phyloP scores from a whole-genome alignment of 2,797 vertebrate genomes.

The Simalia tracyae region DNA sequence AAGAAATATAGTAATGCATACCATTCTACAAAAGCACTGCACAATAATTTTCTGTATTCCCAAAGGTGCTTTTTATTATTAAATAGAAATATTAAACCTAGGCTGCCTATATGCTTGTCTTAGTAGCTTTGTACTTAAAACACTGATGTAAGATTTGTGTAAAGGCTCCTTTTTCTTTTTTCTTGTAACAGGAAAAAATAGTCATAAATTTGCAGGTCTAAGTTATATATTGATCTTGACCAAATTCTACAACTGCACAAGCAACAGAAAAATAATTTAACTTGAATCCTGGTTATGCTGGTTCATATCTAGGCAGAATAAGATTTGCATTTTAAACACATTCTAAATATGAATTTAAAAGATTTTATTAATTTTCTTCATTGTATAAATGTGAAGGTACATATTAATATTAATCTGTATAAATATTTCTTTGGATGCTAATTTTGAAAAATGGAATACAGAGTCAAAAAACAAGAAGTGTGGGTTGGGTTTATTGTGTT shows the following conservation, averaged over 20 bases:
- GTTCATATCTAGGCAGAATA: neutral
- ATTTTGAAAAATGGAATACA: neutral
- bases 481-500: neutral
- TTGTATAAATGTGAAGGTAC: neutral
- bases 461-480: neutral
- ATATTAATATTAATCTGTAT: neutral
- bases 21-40: constrained; percentile 27
- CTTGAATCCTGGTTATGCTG: neutral
- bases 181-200: neutral
- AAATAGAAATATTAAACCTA: constrained; percentile 3
- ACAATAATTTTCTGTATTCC: neutral
- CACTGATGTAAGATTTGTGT: neutral
- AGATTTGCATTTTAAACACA: neutral
- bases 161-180: neutral
- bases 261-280: neutral
- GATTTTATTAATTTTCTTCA: neutral
- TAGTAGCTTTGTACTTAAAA: neutral
- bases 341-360: neutral
- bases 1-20: constrained; percentile 51
- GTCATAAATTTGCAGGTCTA: neutral
- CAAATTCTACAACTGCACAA: neutral
- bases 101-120: neutral
- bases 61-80: constrained; percentile 3
- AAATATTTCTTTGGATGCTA: neutral
- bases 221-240: neutral